Evolutionary conservation across 1,140 invertebrate genomes (phyloP).

Genomic region (Hypsibius dujardini): DNA sequence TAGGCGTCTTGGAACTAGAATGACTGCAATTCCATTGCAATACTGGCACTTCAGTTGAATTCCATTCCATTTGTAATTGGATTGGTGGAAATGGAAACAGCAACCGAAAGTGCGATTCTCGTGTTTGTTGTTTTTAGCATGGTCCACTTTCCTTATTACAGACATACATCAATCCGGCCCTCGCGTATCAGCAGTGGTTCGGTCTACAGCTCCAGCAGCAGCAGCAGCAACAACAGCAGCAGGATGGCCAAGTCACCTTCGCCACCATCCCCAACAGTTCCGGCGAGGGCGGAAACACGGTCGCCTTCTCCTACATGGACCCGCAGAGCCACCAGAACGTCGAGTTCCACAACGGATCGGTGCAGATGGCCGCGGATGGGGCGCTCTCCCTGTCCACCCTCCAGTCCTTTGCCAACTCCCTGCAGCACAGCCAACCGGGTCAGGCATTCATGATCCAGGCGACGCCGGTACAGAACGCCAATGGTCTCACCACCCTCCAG

Average conservation of each 20-base stretch:
- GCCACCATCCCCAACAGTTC: too few species aligned
- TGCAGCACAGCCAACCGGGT: not conserved
- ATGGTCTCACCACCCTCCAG: too few species aligned
- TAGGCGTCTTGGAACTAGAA: too few species aligned
- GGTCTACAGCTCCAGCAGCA: not conserved
- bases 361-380: not conserved
- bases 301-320: not conserved
- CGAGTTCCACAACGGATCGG: not conserved
- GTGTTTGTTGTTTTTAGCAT: not conserved
- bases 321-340: not conserved
- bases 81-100: not conserved
- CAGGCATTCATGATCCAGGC: conserved; percentile 5
- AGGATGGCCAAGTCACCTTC: too few species aligned
- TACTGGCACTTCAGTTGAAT: too few species aligned
- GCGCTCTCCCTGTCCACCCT: not conserved
- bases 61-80: too few species aligned
- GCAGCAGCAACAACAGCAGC: too few species aligned
- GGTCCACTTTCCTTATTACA: not conserved
- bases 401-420: not conserved
- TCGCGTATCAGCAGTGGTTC: not conserved
- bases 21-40: too few species aligned
- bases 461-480: too few species aligned
- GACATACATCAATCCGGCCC: not conserved
- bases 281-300: conserved; percentile 2
- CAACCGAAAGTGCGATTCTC: not conserved